These are phyloP conservation scores for Orthosia incerta DNA, from an alignment of 2,888 invertebrate genomes.

Conservation along the genomic window DNA sequence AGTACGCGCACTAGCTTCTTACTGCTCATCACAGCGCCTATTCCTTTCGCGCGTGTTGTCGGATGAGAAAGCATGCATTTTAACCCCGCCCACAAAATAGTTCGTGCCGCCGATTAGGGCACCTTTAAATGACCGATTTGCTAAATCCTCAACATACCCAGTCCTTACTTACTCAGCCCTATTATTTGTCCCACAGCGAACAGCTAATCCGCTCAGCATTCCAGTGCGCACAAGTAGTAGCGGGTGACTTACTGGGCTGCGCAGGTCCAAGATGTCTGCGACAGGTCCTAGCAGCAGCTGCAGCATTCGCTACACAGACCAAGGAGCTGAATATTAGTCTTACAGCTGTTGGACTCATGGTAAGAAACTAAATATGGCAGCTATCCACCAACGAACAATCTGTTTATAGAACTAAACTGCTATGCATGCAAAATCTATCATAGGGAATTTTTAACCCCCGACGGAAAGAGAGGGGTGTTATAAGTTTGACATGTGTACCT, in stretches of 20 bases:
- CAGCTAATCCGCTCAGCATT: slow-evolving; percentile 98
- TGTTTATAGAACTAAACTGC: too few relatives aligned
- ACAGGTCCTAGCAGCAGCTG: slow-evolving; percentile 97
- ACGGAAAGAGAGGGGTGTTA: too few relatives aligned
- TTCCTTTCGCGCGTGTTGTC: too few relatives aligned
- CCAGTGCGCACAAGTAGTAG: slow-evolving; percentile 98
- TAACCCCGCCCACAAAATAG: too few relatives aligned
- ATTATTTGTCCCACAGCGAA: slow-evolving; percentile 90
- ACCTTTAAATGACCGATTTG: background rate
- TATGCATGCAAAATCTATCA: too few relatives aligned
- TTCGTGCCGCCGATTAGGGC: too few relatives aligned
- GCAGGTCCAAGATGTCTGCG: slow-evolving; percentile 98
- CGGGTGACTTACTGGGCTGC: slow-evolving; percentile 97
- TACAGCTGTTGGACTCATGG: slow-evolving; percentile 99
- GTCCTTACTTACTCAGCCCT: background rate
- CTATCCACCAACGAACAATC: too few relatives aligned
- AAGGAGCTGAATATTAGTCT: slow-evolving; percentile 99
- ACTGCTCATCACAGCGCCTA: too few relatives aligned
- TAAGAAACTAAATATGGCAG: slow-evolving; percentile 75
- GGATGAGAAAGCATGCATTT: too few relatives aligned
- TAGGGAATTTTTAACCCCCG: too few relatives aligned
- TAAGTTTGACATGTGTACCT: too few relatives aligned
- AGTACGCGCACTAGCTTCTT: too few relatives aligned
- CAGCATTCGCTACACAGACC: slow-evolving; percentile 98
- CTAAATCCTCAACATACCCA: background rate